These are phyloP conservation scores for Cephonodes hylas DNA, from an alignment of 2,888 invertebrate species.

Conservation along the genomic window DNA sequence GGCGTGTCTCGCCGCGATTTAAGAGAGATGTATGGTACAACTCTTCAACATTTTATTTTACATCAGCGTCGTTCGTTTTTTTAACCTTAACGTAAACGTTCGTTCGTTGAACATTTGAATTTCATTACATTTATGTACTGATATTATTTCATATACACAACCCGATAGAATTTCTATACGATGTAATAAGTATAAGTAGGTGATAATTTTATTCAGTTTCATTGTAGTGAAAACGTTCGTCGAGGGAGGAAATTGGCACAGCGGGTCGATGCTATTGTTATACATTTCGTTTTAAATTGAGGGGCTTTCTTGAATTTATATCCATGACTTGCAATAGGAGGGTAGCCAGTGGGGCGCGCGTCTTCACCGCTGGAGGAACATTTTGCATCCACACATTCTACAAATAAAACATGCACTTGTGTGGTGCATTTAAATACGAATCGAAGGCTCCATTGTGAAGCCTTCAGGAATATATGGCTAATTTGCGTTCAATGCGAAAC, in stretches of 20 bases:
- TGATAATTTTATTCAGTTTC: constrained; percentile 74
- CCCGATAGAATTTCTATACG: neutral
- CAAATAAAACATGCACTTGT: constrained; percentile 35
- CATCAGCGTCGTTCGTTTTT: neutral
- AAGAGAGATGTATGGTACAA: constrained; percentile 44
- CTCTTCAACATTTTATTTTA: constrained; percentile 29
- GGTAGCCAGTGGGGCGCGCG: constrained; percentile 44
- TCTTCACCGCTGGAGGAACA: neutral
- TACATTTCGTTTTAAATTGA: constrained; percentile 78
- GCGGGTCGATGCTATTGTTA: constrained; percentile 73
- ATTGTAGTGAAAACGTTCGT: constrained; percentile 63
- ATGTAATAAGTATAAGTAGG: constrained; percentile 28
- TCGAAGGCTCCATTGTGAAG: constrained; percentile 32
- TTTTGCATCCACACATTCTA: constrained; percentile 54
- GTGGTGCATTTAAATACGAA: constrained; percentile 35
- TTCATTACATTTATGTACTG: neutral
- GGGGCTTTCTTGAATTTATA: constrained; percentile 80
- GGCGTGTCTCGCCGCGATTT: constrained; percentile 54
- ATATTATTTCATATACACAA: neutral
- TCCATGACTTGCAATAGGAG: constrained; percentile 74
- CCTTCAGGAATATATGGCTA: constrained; percentile 26
- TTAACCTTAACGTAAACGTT: constrained; percentile 8
- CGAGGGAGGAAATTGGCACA: constrained; percentile 76
- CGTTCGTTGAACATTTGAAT: constrained; percentile 28
- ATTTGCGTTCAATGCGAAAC: constrained; percentile 56